A percentile compares a stretch with the other conserved stretches of the same genome.
These are phyloP conservation scores for Microcebus griseorufus DNA, from an alignment of 2,113 vertebrate species.

Conservation along the genomic window DNA sequence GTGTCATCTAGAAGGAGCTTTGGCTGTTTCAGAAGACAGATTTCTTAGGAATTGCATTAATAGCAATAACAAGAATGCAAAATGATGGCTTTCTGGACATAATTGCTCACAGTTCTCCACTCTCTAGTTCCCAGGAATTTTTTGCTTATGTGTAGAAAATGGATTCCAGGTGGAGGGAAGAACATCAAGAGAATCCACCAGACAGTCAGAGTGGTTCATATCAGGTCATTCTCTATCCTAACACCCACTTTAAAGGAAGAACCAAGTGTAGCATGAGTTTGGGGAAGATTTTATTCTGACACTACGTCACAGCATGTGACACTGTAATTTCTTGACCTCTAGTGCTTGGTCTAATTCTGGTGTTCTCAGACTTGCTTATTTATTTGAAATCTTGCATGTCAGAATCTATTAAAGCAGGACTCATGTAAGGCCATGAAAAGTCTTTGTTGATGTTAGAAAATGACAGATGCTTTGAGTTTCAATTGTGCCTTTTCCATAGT, in stretches of 20 bases:
- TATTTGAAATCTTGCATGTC: conserved; percentile 1
- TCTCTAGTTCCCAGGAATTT: not conserved
- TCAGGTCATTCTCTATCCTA: not conserved
- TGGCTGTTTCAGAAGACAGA: not conserved
- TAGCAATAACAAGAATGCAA: not conserved
- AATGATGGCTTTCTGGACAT: not conserved
- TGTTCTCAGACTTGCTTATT: not conserved
- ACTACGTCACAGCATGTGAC: not conserved
- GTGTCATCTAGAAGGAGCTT: not conserved
- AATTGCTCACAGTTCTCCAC: not conserved
- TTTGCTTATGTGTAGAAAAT: not conserved
- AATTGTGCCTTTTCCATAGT: not conserved
- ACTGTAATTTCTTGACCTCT: not conserved
- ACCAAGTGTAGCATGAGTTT: not conserved
- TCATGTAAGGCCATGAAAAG: not conserved
- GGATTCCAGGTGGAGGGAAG: not conserved
- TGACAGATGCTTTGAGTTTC: not conserved
- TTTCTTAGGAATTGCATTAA: not conserved
- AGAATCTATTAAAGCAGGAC: not conserved
- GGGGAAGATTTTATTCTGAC: not conserved
- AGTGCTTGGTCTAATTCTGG: not conserved
- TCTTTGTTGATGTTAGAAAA: not conserved
- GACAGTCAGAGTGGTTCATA: not conserved
- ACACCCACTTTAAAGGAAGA: not conserved
- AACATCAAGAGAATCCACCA: not conserved